Evolutionary conservation across 2,888 invertebrate species (phyloP).

Genomic region (Formica aserva): DNA sequence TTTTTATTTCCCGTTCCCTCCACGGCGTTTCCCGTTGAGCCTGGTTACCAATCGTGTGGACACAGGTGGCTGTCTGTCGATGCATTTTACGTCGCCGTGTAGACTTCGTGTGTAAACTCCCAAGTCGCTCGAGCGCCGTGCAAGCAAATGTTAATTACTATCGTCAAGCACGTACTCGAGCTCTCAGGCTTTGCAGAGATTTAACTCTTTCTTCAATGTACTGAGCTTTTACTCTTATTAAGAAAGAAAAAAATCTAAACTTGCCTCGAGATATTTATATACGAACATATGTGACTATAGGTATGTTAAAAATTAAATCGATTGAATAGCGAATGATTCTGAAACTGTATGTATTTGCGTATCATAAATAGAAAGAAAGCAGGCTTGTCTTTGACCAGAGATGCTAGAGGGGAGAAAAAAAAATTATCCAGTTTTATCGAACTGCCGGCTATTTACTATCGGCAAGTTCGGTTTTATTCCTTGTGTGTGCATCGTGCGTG

Average conservation of each 20-base stretch:
- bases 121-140: conserved; percentile 58
- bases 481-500: too few species aligned
- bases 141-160: conserved; percentile 72
- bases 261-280: not conserved
- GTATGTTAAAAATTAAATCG: not conserved
- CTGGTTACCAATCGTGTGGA: conserved; percentile 67
- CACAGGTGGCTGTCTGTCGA: conserved; percentile 67
- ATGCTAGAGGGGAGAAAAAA: not conserved
- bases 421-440: conserved; percentile 22
- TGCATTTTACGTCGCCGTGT: conserved; percentile 69
- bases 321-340: not conserved
- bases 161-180: conserved; percentile 49
- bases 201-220: not conserved
- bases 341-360: not conserved
- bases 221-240: conserved; percentile 10
- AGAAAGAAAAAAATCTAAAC: not conserved
- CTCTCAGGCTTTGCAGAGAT: conserved; percentile 24
- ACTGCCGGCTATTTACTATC: not conserved
- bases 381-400: conserved; percentile 3
- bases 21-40: conserved; percentile 34
- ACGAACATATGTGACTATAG: not conserved
- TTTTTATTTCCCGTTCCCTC: conserved; percentile 29
- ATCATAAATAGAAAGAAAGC: not conserved
- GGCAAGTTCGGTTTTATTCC: not conserved
- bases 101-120: conserved; percentile 56